Evolutionary conservation across 2,113 vertebrate species (phyloP).

Genomic region (Embiotoca jacksoni): DNA sequence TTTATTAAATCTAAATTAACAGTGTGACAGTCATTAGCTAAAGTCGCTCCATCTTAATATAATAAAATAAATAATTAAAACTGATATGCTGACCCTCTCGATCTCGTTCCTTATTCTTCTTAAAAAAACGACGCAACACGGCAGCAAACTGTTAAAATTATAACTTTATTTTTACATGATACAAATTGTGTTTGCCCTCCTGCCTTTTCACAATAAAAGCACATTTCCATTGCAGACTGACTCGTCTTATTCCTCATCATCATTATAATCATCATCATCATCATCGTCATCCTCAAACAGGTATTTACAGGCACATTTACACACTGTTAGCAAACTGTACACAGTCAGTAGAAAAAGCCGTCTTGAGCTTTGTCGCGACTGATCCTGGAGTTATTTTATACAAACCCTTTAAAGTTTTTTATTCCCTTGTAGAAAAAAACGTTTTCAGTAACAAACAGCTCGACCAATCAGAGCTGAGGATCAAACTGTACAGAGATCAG

Average conservation of each 20-base stretch:
- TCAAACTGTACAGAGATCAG: slow-evolving; percentile 65
- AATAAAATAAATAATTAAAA: no score
- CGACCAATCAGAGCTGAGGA: slow-evolving; percentile 59
- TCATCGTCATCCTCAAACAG: slow-evolving; percentile 49
- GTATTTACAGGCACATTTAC: slow-evolving; percentile 85
- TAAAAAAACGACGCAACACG: not conserved
- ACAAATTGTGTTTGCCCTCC: slow-evolving; percentile 77
- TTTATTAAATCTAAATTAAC: no score
- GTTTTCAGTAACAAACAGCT: slow-evolving; percentile 60
- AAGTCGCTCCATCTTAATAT: no score
- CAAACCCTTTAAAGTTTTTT: slow-evolving; percentile 59
- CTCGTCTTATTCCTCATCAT: slow-evolving; percentile 46
- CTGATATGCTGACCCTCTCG: no score
- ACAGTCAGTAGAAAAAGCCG: slow-evolving; percentile 78
- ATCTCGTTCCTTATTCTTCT: no score
- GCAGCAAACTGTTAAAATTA: slow-evolving; percentile 79
- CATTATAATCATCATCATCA: slow-evolving; percentile 37
- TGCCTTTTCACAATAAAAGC: slow-evolving; percentile 67
- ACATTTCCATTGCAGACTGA: slow-evolving; percentile 53
- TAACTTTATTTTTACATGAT: slow-evolving; percentile 84
- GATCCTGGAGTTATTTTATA: slow-evolving; percentile 47
- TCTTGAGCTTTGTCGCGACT: slow-evolving; percentile 37
- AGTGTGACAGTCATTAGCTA: no score
- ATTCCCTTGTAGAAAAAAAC: slow-evolving; percentile 73
- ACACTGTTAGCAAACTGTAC: slow-evolving; percentile 83